A percentile compares a stretch with the other conserved stretches of the same genome.
These are phyloP conservation scores for Crioceris asparagi DNA, from an alignment of 2,888 invertebrate species.

Conservation along the genomic window DNA sequence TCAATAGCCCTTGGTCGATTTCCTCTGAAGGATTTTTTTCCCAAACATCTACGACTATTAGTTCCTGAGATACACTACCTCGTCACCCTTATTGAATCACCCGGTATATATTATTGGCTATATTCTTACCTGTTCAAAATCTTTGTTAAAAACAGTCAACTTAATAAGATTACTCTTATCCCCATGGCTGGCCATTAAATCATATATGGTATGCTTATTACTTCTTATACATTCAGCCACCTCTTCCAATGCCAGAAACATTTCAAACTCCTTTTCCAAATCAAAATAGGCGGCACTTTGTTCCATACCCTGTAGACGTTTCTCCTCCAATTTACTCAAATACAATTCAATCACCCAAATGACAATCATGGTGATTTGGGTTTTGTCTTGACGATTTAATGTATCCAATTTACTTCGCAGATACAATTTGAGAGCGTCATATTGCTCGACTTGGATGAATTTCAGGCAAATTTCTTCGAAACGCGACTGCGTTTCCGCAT, in stretches of 20 bases:
- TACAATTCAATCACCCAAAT: constrained; percentile 93
- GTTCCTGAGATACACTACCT: too few relatives aligned
- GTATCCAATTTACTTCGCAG: constrained; percentile 72
- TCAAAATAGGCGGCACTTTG: constrained; percentile 41
- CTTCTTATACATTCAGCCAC: constrained; percentile 70
- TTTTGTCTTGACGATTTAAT: constrained; percentile 63
- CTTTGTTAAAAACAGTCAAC: constrained; percentile 79
- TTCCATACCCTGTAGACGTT: constrained; percentile 42
- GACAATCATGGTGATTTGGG: constrained; percentile 85
- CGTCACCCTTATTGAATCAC: too few relatives aligned
- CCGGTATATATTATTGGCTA: too few relatives aligned
- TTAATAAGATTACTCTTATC: constrained; percentile 84
- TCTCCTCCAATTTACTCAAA: constrained; percentile 74
- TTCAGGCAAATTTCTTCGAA: constrained; percentile 93
- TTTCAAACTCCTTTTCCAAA: constrained; percentile 66
- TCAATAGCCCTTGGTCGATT: too few relatives aligned
- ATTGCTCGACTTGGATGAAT: constrained; percentile 67
- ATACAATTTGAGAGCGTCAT: constrained; percentile 63
- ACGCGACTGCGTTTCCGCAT: constrained; percentile 80
- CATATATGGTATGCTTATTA: constrained; percentile 76
- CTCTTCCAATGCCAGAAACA: constrained; percentile 58
- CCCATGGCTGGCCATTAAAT: constrained; percentile 87
- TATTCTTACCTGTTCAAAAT: constrained; percentile 62
- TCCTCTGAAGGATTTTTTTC: too few relatives aligned
- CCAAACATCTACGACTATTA: too few relatives aligned